phyloP scores from a whole-genome alignment of 2,888 invertebrate species.

The Drosophila leonis region DNA sequence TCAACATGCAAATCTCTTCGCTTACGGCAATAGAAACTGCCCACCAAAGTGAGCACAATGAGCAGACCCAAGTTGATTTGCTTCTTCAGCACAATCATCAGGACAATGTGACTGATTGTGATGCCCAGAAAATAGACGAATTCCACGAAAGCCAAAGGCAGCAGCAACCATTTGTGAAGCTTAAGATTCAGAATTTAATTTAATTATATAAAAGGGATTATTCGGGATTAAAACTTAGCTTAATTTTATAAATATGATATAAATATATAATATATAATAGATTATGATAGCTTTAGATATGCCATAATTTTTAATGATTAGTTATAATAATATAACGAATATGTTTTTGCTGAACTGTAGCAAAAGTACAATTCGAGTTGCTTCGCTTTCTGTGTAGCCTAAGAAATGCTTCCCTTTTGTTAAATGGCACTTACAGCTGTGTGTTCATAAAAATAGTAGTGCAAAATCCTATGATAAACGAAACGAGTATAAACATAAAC shows the following conservation, averaged over 20 bases:
- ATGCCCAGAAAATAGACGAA: conserved; percentile 62
- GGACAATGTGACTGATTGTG: conserved; percentile 70
- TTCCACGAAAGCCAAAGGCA: conserved; percentile 80
- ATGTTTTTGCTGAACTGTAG: neutral
- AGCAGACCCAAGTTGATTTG: conserved; percentile 74
- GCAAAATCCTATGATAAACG: no score
- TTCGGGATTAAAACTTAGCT: neutral
- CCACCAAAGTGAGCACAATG: conserved; percentile 80
- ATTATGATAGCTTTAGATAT: no score
- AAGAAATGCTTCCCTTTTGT: no score
- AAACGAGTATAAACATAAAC: no score
- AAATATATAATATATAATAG: neutral
- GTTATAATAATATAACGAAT: neutral
- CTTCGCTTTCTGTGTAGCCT: no score
- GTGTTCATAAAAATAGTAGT: no score
- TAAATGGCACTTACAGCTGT: no score
- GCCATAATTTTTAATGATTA: no score
- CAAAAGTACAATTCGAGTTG: neutral
- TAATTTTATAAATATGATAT: no score
- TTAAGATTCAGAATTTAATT: conserved; percentile 22
- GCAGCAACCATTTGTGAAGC: conserved; percentile 78
- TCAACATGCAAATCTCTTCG: neutral
- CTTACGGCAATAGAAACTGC: conserved; percentile 83
- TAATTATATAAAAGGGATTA: neutral
- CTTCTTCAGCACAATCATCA: conserved; percentile 79